Conservation (phyloP, 2,797 vertebrate genomes). For the Pangasius larnaudii region DNA sequence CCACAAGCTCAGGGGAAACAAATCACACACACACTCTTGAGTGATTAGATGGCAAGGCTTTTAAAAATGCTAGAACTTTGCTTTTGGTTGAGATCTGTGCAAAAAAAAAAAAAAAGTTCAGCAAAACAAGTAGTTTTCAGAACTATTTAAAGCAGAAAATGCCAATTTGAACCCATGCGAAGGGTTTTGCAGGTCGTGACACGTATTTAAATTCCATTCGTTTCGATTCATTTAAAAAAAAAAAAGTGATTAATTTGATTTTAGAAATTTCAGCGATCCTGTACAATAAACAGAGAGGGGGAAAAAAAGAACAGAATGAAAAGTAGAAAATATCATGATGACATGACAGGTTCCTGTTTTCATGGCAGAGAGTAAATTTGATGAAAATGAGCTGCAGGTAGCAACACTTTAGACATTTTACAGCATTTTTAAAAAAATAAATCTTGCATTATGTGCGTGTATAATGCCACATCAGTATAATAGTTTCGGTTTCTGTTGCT, state of each 20-base stretch:
- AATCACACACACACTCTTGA: too few species aligned
- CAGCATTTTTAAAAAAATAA: not conserved
- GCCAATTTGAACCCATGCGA: too few species aligned
- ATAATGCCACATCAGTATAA: not conserved
- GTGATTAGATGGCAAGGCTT: too few species aligned
- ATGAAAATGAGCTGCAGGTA: not conserved
- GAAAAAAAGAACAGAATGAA: not conserved
- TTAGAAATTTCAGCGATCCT: not conserved
- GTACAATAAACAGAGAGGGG: not conserved
- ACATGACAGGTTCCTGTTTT: not conserved
- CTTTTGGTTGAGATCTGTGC: too few species aligned
- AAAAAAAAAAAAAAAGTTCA: too few species aligned
- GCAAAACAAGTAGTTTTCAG: too few species aligned
- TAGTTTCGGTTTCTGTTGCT: not conserved
- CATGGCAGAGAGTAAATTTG: not conserved
- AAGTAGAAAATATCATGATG: not conserved
- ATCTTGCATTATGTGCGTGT: not conserved
- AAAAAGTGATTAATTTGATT: too few species aligned
- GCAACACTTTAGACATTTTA: not conserved
- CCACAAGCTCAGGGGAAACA: too few species aligned
- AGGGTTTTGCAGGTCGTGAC: not conserved
- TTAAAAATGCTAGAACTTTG: too few species aligned
- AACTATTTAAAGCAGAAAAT: too few species aligned
- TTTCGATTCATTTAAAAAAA: not conserved
- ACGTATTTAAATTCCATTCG: not conserved